Evolutionary conservation across 1,140 invertebrate genomes (phyloP).

Genomic region (Ceratosolen solmsi): DNA sequence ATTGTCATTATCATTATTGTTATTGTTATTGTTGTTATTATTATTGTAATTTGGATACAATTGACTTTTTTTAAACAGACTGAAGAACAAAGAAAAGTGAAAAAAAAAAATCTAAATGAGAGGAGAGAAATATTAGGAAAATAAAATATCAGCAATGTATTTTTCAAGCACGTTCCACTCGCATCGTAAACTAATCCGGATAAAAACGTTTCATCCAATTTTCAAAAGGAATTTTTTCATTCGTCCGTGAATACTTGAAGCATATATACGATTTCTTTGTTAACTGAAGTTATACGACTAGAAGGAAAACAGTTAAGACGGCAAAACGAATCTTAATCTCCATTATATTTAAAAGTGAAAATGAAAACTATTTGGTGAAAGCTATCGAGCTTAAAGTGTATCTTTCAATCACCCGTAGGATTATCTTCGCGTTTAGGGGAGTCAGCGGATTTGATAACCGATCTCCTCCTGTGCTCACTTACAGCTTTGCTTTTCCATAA

Average conservation of each 20-base stretch:
- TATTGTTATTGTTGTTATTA: too few relatives aligned
- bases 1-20: too few relatives aligned
- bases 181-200: not conserved
- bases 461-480: slow-evolving; percentile 16
- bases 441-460: slow-evolving; percentile 45
- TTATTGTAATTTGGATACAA: too few relatives aligned
- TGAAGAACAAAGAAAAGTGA: too few relatives aligned
- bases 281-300: not conserved
- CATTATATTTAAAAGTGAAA: slow-evolving; percentile 37
- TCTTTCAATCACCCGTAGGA: slow-evolving; percentile 4
- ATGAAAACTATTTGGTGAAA: slow-evolving; percentile 32
- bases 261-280: not conserved
- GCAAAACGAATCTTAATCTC: slow-evolving; percentile 14
- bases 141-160: not conserved
- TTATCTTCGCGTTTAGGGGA: slow-evolving; percentile 37
- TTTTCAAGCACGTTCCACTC: not conserved
- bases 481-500: slow-evolving; percentile 26
- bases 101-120: too few relatives aligned
- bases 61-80: too few relatives aligned
- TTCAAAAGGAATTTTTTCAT: not conserved
- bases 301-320: not conserved
- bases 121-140: not conserved
- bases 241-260: not conserved
- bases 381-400: slow-evolving; percentile 23
- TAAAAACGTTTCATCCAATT: not conserved